Evolutionary conservation across 2,113 vertebrate species (phyloP), one percentile per base, ranked within the genome.

Genomic region (Scomber japonicus): DNA sequence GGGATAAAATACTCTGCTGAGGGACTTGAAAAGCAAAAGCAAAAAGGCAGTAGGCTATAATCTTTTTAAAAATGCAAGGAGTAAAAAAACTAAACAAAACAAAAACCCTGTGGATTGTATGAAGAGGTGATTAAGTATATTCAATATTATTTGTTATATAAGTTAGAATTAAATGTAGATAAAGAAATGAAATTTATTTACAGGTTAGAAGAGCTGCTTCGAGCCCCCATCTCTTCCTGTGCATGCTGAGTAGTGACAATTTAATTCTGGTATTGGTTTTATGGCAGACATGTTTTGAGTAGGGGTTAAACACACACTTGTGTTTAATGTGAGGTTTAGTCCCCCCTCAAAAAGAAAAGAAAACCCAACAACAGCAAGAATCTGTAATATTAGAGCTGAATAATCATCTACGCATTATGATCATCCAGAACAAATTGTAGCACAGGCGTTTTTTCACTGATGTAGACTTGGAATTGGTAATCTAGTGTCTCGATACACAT

Each of bases 381-480:
- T 14, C 16, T 63, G 56, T 59, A 72, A 81, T 45, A 79, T 75
- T 69, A 63, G 19, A 0, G 46, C 35, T 55, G 35, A 21, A 56
- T 69, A 69, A 77, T 91, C 71, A 73, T 30, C 31, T 51, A 8
- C 45, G 62, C 66, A 74, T 87, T 56, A 49, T 56, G 45, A 66
- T 75, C 50, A 81, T 64, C 53, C 16, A 30, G 10, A 53, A 51
- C 49, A 80, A 78, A 83, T 55, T 53, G 66, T 66, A 14, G 54
- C 31, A 57, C 49, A 61, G 44, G 15, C 68, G 51, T 83, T 80
- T 69, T 67, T 75, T 21, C 78, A 35, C 72, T n/a, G 78, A 84
- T 78, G 78, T 69, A 66, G 71, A 88, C 84, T 84, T 79, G 68
- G 66, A 89, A 87, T 80, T 81, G 87, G 88, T 91, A 78, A 90